A percentile compares a stretch with the other conserved stretches of the same genome.
phyloP scores from a whole-genome alignment of 2,113 vertebrate genomes.

The Silurus glanis region DNA sequence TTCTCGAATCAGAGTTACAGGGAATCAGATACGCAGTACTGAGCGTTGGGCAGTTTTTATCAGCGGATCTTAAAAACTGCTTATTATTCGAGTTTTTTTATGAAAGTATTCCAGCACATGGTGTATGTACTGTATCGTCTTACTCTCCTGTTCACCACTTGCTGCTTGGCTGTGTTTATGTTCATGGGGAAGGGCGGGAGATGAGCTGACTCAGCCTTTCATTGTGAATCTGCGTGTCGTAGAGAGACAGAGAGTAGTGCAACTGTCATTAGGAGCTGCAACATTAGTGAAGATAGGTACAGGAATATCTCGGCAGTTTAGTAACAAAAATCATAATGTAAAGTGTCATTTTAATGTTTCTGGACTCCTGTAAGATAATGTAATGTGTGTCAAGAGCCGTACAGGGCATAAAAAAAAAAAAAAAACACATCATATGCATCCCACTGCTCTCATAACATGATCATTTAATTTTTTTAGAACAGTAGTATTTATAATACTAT shows the following conservation, averaged over 20 bases:
- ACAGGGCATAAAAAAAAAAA: conserved; percentile 21
- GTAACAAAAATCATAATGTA: conserved; percentile 49
- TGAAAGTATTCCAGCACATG: conserved; percentile 18
- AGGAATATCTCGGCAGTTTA: conserved; percentile 56
- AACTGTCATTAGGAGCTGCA: conserved; percentile 64
- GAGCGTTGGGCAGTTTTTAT: not conserved
- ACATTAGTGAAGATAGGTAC: conserved; percentile 69
- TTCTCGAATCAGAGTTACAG: conserved; percentile 20
- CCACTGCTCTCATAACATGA: conserved; percentile 62
- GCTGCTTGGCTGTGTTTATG: conserved; percentile 53
- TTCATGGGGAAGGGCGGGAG: conserved; percentile 32
- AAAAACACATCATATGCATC: conserved; percentile 50
- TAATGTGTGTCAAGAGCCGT: conserved; percentile 27
- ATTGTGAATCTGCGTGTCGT: conserved; percentile 62
- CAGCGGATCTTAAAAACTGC: not conserved
- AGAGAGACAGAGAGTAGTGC: conserved; percentile 58
- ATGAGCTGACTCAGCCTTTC: conserved; percentile 57
- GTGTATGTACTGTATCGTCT: conserved; percentile 44
- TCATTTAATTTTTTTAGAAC: not conserved
- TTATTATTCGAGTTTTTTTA: conserved; percentile 4
- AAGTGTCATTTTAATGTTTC: conserved; percentile 60
- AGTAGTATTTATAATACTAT: conserved; percentile 46
- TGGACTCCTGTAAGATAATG: conserved; percentile 4
- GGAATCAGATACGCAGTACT: not conserved
- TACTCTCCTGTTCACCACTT: conserved; percentile 52